Base-by-base conservation (phyloP, 2,888 invertebrate species). In the Monoplex corrugatus region DNA sequence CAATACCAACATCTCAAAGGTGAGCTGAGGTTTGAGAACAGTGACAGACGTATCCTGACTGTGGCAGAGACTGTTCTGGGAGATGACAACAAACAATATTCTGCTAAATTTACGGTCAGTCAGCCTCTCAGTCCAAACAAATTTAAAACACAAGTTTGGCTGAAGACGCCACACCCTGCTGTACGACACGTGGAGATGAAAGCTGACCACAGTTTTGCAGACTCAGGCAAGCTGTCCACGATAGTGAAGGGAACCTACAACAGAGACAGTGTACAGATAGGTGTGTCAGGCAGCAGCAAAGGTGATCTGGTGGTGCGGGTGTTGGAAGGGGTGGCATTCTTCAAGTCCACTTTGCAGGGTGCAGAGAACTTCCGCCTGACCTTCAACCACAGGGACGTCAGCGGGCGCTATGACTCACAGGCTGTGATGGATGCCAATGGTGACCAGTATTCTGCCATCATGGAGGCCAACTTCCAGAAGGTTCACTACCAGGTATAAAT, bases 151-250 rank as follows among this genome's bases (percentile, higher is more conserved):
- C 40, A 40, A 43, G 44, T 44, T 13, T 88, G 88, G 88, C 16
- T 88, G 5, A 88, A 88, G 68, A 88, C 88, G 19, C 91, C 91
- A 16, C 28, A 45, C 40, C 38, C 57, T 0, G 10, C 32, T 8
- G 16, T 90, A 28, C 78, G 85, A 28, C 68, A 63, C 32, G 0
- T 84, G 38, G 80, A 87, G n/a, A 3, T 89, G 45, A 87, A 84
- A 5, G 88, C 84, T 3, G n/a, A 43, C 23, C 91, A 90, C 88
- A 90, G 86, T 57, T 89, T 87, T 40, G 90, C 88, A 40, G 89
- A 82, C 16, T 87, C 90, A 6, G 87, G 87, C 2, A 68, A 86
- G n/a, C 63, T 91, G 88, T 88, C 89, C 19, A 87, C 86, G 0
- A 35, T 35, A 0, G 10, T 89, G 40, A 88, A 83, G 44, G 86